Evolutionary conservation across 2,888 invertebrate genomes (phyloP), one percentile per base, ranked within the genome.

Genomic region (Cacoxenus indagator): DNA sequence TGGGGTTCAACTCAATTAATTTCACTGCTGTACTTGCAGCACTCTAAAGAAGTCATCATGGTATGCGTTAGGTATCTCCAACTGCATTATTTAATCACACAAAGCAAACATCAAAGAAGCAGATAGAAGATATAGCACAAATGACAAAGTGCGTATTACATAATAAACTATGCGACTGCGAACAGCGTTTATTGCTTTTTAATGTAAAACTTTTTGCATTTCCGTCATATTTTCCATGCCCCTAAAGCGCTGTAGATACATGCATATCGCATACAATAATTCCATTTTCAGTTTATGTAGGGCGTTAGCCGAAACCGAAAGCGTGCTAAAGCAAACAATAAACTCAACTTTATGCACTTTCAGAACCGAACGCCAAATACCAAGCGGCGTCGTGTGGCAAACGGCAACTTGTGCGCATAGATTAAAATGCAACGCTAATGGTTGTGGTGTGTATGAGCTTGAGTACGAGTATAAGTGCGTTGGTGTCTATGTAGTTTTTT

Each of bases 181-280:
- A n/a, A n/a, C n/a, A 11, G 37, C 14, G 8, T 37, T 5, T 37
- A 37, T 37, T 37, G 5, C 5, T 83, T 83, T 78, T 78, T 78
- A 81, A 83, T 78, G 76, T 82, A 79, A 80, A 78, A 78, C 78
- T 78, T 78, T 78, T 78, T 78, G 83, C 83, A 78, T 78, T 78
- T 78, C 78, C 78, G 83, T 81, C 78, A 81, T 83, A 78, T 82
- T 81, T 83, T 77, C 81, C 78, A 83, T 19, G 68, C 14, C 14
- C 37, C 14, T 37, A 37, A 14, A 8, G 37, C 14, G 37, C 14
- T 37, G 37, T 14, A 37, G 37, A 37, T 37, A 31, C 31, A 31
- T 31, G 5, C 9, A 37, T 73, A 70, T 72, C 65, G 77, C 37
- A 37, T 37, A 37, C 14, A 11, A 37, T 37, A 14, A 4, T 31